Evolutionary conservation across 2,113 vertebrate genomes (phyloP), one percentile per base, ranked within the genome.

Genomic region (Cryptotis parvus): DNA sequence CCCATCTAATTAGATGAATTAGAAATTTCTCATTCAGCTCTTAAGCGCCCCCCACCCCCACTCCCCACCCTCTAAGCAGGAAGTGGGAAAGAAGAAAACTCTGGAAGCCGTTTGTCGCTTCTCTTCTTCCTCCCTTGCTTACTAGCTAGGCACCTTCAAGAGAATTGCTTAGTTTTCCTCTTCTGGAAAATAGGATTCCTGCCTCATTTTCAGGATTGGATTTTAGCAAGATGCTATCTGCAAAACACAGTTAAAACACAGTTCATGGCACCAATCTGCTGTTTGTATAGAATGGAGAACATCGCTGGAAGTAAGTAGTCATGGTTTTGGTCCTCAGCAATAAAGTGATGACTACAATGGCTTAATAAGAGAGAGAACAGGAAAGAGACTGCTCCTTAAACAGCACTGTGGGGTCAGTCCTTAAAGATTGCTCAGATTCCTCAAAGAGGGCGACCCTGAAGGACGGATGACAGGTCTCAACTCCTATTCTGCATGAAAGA

Each of bases 1-100:
- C 69, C 4, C 55, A 26, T 87, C 49, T 58, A 8, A 74, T 35
- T 58, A 33, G 45, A 18, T 55, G 35, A 66, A 52, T 49, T 16
- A 20, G n/a, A 35, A n/a, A 16, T 82, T 41, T 39, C 78, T 78
- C 16, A 9, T 63, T n/a, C 63, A n/a, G 24, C 22, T 10, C 7
- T 45, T 22, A 11, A 12, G 22, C 0, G 2, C 58, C 16, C 49
- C n/a, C n/a, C n/a, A n/a, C n/a, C n/a, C n/a, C n/a, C n/a, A n/a
- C n/a, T n/a, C n/a, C n/a, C 14, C 1, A 1, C 15, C 12, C 14
- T 68, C 4, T n/a, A 6, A 31, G 9, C 4, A 4, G 26, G 18
- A 18, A 6, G 3, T 26, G 1, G 8, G 18, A 3, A 5, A 61
- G 10, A 83, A 29, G n/a, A 37, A 43, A 3, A 1, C 61, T 68